phyloP scores from a whole-genome alignment of 2,797 vertebrate species.

The Ateles fusciceps region DNA sequence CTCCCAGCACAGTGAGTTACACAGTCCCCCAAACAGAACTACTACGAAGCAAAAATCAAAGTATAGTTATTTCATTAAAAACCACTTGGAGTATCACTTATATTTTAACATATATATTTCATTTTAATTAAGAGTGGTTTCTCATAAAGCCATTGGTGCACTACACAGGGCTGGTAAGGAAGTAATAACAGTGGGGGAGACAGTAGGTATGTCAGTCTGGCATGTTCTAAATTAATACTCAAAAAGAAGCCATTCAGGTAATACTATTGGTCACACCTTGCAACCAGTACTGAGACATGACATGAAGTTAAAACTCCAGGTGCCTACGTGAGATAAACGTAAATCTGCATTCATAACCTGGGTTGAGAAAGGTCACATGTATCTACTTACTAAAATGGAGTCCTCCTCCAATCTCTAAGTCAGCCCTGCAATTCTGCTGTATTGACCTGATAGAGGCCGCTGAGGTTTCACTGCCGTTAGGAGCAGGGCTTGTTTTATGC shows the following conservation, averaged over 20 bases:
- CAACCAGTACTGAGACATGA: background rate
- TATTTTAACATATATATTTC: background rate
- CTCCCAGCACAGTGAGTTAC: background rate
- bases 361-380: background rate
- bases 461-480: background rate
- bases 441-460: background rate
- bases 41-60: constrained; percentile 31
- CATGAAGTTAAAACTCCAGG: background rate
- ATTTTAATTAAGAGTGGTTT: constrained; percentile 4
- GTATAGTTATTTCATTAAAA: constrained; percentile 13
- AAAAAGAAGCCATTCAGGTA: background rate
- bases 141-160: background rate
- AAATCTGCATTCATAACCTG: background rate
- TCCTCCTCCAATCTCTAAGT: background rate
- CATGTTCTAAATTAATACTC: background rate
- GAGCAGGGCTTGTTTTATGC: background rate
- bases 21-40: background rate
- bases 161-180: background rate
- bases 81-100: background rate
- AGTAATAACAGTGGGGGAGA: background rate
- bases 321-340: background rate
- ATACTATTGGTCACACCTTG: background rate
- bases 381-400: background rate
- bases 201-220: background rate
- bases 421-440: background rate